Evolutionary conservation across 1,140 invertebrate species (phyloP), one percentile per base, ranked within the genome.

Genomic region (Chironomus striatipennis): DNA sequence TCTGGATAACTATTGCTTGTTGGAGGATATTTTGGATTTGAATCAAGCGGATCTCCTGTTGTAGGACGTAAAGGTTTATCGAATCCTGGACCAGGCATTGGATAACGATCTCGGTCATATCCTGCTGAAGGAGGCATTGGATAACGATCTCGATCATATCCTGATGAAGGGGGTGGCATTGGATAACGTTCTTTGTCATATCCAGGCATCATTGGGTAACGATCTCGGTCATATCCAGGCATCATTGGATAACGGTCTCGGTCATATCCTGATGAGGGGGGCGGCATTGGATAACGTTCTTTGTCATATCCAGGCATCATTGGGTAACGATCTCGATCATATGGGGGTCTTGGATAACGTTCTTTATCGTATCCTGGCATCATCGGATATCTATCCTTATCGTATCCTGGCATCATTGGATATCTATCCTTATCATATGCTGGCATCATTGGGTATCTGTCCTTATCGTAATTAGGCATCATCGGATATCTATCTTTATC

Each of bases 231-330:
- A 15, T 57, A 57, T n/a, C n/a, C n/a, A 24, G 64, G 64, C n/a
- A 7, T 12, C 65, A 75, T 73, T 67, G 77, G 77, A 20, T 76
- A 76, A 47, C 74, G 67, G 64, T 76, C 74, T 17, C 64, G 0
- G 65, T 57, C 9, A 57, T 57, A 57, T 10, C 47, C 76, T 83
- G 47, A 78, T 76, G 84, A 83, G 15, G 82, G 81, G 9, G 82
- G 81, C 43, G 83, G 82, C 17, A 82, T 81, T 75, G 83, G 84
- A 74, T 81, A 79, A 74, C 83, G 81, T 42, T 82, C 79, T 34
- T 5, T 34, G 5, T 57, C 47, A 57, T 57, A 34, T 3, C 42
- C 75, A 34, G 65, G 65, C 6, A 9, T 15, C 65, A 75, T 73
- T 47, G 77, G 77, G 6, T 76, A 76, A 42, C 74, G 67, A 65